Conservation (phyloP, 2,113 vertebrate species). For the Forbesichthys agassizii region DNA sequence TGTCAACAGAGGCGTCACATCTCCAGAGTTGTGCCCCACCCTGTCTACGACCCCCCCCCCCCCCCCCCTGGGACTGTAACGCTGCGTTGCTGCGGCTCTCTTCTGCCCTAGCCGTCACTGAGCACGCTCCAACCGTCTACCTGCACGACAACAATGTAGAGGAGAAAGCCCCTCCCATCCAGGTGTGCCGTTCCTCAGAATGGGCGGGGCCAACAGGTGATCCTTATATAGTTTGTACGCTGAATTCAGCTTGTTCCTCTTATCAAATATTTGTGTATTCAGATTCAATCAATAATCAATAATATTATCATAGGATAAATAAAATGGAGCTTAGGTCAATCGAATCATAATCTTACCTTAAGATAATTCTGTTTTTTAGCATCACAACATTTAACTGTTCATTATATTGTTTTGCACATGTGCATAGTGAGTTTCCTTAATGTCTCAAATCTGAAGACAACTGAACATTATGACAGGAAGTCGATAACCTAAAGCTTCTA, state of each 20-base stretch:
- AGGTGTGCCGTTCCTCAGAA: slow-evolving; percentile 42
- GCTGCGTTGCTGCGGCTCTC: slow-evolving; percentile 51
- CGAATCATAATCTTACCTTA: no score
- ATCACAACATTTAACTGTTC: neutral
- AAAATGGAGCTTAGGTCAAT: no score
- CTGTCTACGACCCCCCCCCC: slow-evolving; percentile 40
- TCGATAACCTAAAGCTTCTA: neutral
- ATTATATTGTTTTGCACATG: neutral
- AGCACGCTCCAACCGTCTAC: slow-evolving; percentile 27
- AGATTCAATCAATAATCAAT: no score
- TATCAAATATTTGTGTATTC: no score
- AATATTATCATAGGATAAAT: no score
- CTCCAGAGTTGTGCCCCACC: slow-evolving; percentile 42
- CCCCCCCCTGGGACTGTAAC: slow-evolving; percentile 38
- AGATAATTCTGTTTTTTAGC: neutral
- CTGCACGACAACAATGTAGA: slow-evolving; percentile 45
- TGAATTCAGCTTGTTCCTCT: no score
- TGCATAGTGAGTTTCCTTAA: neutral
- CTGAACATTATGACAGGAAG: neutral
- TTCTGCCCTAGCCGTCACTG: slow-evolving; percentile 38
- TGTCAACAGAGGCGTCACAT: slow-evolving; percentile 51
- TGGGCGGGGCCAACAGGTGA: slow-evolving; percentile 50
- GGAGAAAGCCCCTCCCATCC: slow-evolving; percentile 32
- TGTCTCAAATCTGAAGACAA: neutral
- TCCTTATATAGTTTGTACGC: no score